Percentiles rank a stretch among this genome's conserved stretches.
Conservation (phyloP, 2,888 invertebrate species). For the Calameuta filiformis region DNA sequence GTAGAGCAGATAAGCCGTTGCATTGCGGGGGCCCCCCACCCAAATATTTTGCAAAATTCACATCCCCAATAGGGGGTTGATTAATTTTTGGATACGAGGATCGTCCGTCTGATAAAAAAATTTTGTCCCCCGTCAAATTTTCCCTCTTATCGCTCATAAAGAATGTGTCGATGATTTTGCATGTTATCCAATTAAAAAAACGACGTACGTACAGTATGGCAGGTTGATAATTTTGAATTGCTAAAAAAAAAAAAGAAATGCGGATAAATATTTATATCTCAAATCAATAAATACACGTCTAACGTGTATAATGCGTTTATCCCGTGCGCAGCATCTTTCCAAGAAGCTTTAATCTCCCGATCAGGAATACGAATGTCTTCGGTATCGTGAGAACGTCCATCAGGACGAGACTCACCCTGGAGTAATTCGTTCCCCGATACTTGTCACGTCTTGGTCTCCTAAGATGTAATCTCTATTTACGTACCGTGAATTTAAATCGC, state of each 20-base stretch:
- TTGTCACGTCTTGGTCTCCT: background rate
- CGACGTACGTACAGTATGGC: background rate
- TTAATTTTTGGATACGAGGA: background rate
- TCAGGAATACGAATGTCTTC: background rate
- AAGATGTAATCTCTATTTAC: background rate
- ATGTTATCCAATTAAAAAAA: background rate
- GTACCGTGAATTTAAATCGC: background rate
- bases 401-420: background rate
- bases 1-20: background rate
- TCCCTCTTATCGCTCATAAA: no score
- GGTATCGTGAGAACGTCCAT: background rate
- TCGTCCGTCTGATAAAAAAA: background rate
- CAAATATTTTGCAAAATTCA: background rate
- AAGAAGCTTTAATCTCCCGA: background rate
- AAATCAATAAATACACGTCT: background rate
- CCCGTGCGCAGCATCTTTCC: background rate
- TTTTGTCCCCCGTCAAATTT: background rate
- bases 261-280: background rate
- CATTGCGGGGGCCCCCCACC: no score
- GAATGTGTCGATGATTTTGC: background rate
- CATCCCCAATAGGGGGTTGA: background rate
- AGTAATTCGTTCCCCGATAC: background rate
- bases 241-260: background rate
- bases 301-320: no score
- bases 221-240: no score